These are phyloP conservation scores for Muscicapa comitata DNA, from an alignment of 2,797 vertebrate species.

Conservation along the genomic window DNA sequence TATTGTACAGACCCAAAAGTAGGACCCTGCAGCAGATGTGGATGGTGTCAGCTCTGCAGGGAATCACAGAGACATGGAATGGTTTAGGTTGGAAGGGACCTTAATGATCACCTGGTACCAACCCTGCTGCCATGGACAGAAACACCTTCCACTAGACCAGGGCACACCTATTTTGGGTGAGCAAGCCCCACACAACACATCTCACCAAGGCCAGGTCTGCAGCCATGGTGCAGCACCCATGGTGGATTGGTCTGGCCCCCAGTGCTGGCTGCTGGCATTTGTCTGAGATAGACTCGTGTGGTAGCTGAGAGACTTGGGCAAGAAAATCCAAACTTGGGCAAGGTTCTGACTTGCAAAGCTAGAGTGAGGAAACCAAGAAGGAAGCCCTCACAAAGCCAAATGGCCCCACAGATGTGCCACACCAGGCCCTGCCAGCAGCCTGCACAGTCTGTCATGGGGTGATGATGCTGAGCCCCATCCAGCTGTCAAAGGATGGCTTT, in stretches of 20 bases:
- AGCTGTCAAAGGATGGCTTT: not conserved
- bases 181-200: not conserved
- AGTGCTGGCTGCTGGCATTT: not conserved
- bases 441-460: fast-evolving
- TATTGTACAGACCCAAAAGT: not conserved
- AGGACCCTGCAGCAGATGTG: not conserved
- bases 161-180: not conserved
- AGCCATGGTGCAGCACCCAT: fast-evolving
- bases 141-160: not conserved
- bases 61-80: not conserved
- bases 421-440: not conserved
- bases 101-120: not conserved
- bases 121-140: not conserved
- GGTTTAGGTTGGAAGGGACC: not conserved
- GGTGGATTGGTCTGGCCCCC: fast-evolving
- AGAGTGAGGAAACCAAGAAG: not conserved
- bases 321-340: not conserved
- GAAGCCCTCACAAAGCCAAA: not conserved
- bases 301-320: not conserved
- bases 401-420: fast-evolving
- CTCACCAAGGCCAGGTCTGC: not conserved
- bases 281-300: not conserved
- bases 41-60: not conserved
- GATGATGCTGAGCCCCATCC: not conserved
- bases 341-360: not conserved